phyloP scores from a whole-genome alignment of 1,140 invertebrate species.

The Bombus waltoni region DNA sequence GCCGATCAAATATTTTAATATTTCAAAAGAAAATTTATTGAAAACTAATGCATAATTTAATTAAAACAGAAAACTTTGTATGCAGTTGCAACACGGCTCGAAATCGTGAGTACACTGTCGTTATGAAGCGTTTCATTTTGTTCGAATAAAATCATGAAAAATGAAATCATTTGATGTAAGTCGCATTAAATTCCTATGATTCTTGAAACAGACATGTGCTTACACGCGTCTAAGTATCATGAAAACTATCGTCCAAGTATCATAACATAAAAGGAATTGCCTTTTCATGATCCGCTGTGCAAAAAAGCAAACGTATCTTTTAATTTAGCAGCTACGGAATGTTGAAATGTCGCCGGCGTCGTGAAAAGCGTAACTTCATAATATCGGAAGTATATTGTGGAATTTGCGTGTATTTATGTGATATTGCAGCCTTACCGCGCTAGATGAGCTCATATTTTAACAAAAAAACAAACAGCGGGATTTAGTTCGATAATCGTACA shows the following conservation, averaged over 20 bases:
- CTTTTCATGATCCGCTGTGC: not conserved
- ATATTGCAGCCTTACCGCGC: not conserved
- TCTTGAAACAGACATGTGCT: not conserved
- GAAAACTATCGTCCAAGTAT: not conserved
- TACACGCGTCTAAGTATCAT: too few species aligned
- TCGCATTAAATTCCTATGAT: not conserved
- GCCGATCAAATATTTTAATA: not conserved
- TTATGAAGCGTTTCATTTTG: not conserved
- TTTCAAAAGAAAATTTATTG: not conserved
- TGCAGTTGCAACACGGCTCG: not conserved
- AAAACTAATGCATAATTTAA: not conserved
- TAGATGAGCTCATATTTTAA: not conserved
- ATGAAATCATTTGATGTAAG: not conserved
- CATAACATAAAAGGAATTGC: not conserved
- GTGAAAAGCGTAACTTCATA: not conserved
- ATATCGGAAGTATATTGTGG: not conserved
- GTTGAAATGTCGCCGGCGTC: not conserved
- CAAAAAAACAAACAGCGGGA: not conserved
- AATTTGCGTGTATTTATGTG: not conserved
- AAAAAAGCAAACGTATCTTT: not conserved
- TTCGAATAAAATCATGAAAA: not conserved
- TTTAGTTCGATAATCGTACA: not conserved
- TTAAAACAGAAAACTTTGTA: not conserved
- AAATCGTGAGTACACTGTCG: not conserved
- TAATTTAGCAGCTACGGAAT: not conserved